Evolutionary conservation across 2,888 invertebrate species (phyloP), one percentile per base, ranked within the genome.

Genomic region (Loripinus fragilis): DNA sequence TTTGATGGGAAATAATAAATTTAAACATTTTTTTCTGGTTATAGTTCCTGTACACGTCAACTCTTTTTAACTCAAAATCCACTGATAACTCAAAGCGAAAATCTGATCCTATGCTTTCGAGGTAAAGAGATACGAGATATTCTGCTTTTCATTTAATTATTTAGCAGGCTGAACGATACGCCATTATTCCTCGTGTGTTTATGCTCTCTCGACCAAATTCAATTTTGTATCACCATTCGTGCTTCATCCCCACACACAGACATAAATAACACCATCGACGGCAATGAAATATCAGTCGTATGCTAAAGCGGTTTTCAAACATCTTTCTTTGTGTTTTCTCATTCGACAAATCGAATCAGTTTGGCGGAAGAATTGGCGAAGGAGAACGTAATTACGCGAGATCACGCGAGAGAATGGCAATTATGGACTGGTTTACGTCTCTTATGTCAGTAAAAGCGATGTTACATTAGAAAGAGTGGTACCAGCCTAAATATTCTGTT

Each of bases 401-500:
- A 78, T 78, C 78, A 78, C 74, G 78, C 78, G 73, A 78, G 74
- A 78, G 65, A 52, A 66, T 42, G 65, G 48, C 45, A 65, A 73
- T 69, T 67, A 48, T 67, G 60, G 72, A 68, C 72, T 48, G 69
- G 25, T 69, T 74, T 65, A 42, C 64, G 74, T 70, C 69, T 78
- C 74, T 50, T 52, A 55, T 78, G 41, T 70, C 78, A 74, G 52
- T 66, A 74, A 74, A 74, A 74, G 73, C 50, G 71, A 70, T 74
- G 71, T 78, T 64, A 68, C 73, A 65, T 50, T 23, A 64, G 10
- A 48, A 35, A 48, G 30, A 35, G 33, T 48, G 55, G 55, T 50
- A 52, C 41, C 71, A 38, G 71, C 41, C 71, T 55, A 55, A 23
- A 28, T 33, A 28, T 71, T 60, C 23, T 35, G 42, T 74, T 64